phyloP scores from a whole-genome alignment of 1,140 invertebrate species.

The Bombus waltoni region DNA sequence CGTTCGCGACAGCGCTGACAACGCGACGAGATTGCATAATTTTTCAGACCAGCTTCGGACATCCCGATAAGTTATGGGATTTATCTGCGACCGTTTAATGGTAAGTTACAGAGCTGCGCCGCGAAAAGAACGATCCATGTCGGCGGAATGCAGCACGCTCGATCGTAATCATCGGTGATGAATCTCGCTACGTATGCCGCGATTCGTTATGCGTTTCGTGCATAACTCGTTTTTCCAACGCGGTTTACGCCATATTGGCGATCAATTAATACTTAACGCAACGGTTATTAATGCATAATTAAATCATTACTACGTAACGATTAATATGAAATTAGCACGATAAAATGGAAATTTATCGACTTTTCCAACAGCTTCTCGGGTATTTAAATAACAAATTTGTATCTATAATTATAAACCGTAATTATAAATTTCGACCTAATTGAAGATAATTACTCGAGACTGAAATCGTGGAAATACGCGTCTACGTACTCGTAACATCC shows the following conservation, averaged over 20 bases:
- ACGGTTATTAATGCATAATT: neutral
- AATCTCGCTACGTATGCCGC: neutral
- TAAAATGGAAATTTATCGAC: too few species aligned
- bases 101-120: neutral
- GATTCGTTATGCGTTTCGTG: slow-evolving; percentile 4
- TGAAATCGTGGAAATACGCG: too few species aligned
- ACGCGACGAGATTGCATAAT: neutral
- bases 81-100: slow-evolving; percentile 6
- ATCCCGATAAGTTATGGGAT: neutral
- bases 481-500: too few species aligned
- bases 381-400: too few species aligned
- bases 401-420: too few species aligned
- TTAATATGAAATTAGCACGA: too few species aligned
- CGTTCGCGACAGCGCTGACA: neutral
- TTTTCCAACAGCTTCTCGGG: too few species aligned
- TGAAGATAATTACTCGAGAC: too few species aligned
- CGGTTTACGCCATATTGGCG: too few species aligned
- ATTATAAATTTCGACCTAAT: too few species aligned
- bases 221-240: neutral
- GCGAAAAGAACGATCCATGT: neutral
- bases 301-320: too few species aligned
- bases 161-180: slow-evolving; percentile 29
- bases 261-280: neutral
- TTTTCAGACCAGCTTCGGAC: neutral
- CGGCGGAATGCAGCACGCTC: neutral